These are phyloP conservation scores for Xiphophorus hellerii DNA, from an alignment of 2,113 vertebrate species.

Conservation along the genomic window DNA sequence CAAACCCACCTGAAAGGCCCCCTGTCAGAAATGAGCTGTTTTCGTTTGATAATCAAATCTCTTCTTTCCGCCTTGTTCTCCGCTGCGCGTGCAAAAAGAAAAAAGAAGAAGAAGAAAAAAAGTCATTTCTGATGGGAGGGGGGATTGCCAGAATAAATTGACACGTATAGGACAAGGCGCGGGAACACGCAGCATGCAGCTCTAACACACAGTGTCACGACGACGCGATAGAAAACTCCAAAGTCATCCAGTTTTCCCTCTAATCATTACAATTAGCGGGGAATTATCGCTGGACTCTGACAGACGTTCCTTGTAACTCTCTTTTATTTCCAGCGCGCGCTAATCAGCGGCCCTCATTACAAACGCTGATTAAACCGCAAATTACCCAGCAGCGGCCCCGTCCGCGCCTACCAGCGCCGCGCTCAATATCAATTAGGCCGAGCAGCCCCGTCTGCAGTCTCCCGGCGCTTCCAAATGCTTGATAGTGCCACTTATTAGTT, in stretches of 20 bases:
- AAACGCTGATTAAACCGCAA: conserved; percentile 99
- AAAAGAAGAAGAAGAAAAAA: no score
- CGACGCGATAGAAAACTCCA: conserved; percentile 91
- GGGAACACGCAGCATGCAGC: not conserved
- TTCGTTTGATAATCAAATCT: conserved; percentile 90
- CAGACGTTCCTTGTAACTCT: conserved; percentile 99
- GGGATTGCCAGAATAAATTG: conserved; percentile 23
- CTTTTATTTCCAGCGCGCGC: conserved; percentile 99
- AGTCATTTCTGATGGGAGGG: conserved; percentile 10
- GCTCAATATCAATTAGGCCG: conserved; percentile 99
- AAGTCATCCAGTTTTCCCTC: conserved; percentile 99
- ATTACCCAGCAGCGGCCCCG: conserved; percentile 99
- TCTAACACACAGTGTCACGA: not conserved
- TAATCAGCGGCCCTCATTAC: conserved; percentile 99
- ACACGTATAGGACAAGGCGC: not conserved
- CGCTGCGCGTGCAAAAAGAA: not conserved
- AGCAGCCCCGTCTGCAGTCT: conserved; percentile 95
- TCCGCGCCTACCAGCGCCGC: conserved; percentile 91
- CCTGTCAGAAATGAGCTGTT: conserved; percentile 87
- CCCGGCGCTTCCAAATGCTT: conserved; percentile 91
- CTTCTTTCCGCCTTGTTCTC: conserved; percentile 80
- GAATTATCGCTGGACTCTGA: conserved; percentile 99
- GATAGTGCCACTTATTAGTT: conserved; percentile 99
- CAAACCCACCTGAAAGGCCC: no score
- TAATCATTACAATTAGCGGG: conserved; percentile 99